Evolutionary conservation across 2,888 invertebrate species (phyloP), one percentile per base, ranked within the genome.

Genomic region (Drosophila meridionalis): DNA sequence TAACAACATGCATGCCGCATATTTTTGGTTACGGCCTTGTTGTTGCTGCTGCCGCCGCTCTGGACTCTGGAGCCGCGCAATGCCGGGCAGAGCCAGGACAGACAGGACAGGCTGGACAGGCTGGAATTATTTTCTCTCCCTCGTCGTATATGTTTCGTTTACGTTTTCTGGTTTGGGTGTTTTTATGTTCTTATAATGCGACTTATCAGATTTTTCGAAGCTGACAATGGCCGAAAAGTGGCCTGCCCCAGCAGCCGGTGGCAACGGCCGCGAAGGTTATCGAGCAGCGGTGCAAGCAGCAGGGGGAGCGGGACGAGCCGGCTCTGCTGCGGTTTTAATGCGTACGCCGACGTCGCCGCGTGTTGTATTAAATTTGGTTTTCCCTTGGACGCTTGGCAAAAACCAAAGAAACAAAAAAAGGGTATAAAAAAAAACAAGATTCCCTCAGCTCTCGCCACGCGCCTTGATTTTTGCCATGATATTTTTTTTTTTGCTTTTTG

Each of bases 161-260:
- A 76, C 60, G 72, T 69, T 83, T 89, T 83, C 63, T 73, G 76
- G 89, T 62, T 74, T 90, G 87, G 87, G 87, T 90, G 87, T 89
- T 89, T 91, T 89, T 91, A 89, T 91, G 89, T 89, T 90, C 91
- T 89, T 89, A 89, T 89, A 89, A 89, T 89, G 85, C 90, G 83
- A 84, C 83, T 89, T 89, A 89, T 89, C 89, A 91, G 89, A 89
- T 89, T 89, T 85, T 83, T 73, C 78, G 58, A 61, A 83, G 83
- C 83, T 90, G 89, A 90, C 91, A 90, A 90, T 89, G 90, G 79
- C 80, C 89, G 64, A 87, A 90, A 87, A 84, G 89, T 88, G 77
- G 77, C 65, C 66, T 32, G 71, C 70, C 66, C 79, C 63, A 60
- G 67, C 52, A 52, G 52, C 80, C 84, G 67, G 74, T 77, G 87